Conservation (phyloP, 2,888 invertebrate genomes). For the Caenorhabditis imperialis region DNA sequence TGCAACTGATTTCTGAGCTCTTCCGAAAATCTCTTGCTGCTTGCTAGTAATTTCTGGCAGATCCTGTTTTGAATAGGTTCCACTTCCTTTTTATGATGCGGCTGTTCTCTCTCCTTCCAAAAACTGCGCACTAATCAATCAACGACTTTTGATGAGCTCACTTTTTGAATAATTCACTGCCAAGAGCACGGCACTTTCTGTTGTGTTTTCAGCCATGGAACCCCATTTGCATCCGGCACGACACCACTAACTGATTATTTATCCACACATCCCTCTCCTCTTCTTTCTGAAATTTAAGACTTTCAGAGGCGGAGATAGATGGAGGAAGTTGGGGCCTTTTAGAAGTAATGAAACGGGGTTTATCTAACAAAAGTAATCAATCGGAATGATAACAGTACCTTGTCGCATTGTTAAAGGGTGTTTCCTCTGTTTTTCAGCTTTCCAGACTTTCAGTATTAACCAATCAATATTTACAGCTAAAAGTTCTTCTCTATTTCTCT, state of each 20-base stretch:
- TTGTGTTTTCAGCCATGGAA: neutral
- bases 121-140: neutral
- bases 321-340: too few relatives aligned
- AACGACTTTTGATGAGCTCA: constrained; percentile 6
- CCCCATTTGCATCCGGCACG: neutral
- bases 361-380: too few relatives aligned
- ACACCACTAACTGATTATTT: constrained; percentile 2
- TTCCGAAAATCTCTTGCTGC: neutral
- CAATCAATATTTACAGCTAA: too few relatives aligned
- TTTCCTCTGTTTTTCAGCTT: too few relatives aligned
- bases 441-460: too few relatives aligned
- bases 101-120: constrained; percentile 3
- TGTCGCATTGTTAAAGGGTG: too few relatives aligned
- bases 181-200: neutral
- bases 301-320: too few relatives aligned
- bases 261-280: neutral
- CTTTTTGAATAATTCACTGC: constrained; percentile 10
- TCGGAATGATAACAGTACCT: too few relatives aligned
- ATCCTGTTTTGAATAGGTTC: too few relatives aligned
- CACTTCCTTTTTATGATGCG: neutral
- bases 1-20: neutral
- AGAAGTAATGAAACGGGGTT: too few relatives aligned
- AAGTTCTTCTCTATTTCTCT: too few relatives aligned
- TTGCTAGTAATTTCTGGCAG: too few relatives aligned
- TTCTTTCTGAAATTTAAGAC: neutral